Base-by-base conservation (phyloP, 1,140 invertebrate genomes). In the Bursaphelenchus mucronatus region DNA sequence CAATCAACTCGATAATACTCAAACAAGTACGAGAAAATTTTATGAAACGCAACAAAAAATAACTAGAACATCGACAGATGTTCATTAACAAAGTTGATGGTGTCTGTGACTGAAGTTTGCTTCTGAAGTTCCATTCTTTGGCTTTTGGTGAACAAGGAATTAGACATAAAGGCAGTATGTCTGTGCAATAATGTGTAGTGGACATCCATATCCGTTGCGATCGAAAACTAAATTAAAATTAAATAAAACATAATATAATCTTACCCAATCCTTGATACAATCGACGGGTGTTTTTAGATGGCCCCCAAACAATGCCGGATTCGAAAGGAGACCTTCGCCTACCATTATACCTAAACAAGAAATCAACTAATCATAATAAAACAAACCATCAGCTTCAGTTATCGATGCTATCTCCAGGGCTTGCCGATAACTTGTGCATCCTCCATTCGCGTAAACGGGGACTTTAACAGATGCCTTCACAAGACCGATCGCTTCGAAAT, bases 401-500 rank as follows among this genome's bases (percentile, higher is more conserved):
- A 79, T 70, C 45, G 86, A 78, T 63, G 87, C 85, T 19, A 94
- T 82, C 17, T 82, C 69, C 62, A 87, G 75, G 46, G 88, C 89
- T 84, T 90, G 89, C 15, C 87, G 76, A 65, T 90, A 83, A 52
- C 82, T 86, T 76, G 87, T 90, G 0, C 94, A 84, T 79, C 90
- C 90, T 61, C 94, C 94, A 86, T 97, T 97, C 1, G 90, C 91
- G 72, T 96, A 86, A 0, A 96, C 83, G 10, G 94, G 93, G 66
- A 94, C 84, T 47, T 83, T 73, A 0, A 94, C 75, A 63, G 84
- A 86, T 58, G 89, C 85, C 68, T 87, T 87, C n/a, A 94, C 87
- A 8, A 87, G 79, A 78, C 86, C 86, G 51, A 96, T 87, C 21
- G 87, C 86, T 43, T 88, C 85, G 45, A 87, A 72, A 82, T 94